Percentiles rank a stretch among this genome's conserved stretches.
These are phyloP conservation scores for Acrobasis repandana DNA, from an alignment of 2,888 invertebrate genomes.

Conservation along the genomic window DNA sequence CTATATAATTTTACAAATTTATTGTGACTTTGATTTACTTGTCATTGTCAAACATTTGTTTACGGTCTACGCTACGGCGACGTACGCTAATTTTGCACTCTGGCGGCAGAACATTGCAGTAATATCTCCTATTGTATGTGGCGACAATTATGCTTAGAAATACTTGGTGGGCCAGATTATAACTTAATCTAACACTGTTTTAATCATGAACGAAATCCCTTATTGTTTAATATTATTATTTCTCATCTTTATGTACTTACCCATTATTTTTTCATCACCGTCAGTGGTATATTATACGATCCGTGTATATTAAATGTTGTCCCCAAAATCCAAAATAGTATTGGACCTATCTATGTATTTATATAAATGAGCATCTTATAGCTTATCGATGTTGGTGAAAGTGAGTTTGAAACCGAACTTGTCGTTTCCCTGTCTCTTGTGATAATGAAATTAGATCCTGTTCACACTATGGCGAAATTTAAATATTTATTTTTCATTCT, in stretches of 20 bases:
- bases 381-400: slow-evolving; percentile 21
- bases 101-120: too few relatives aligned
- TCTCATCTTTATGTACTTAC: background rate
- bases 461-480: slow-evolving; percentile 4
- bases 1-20: too few relatives aligned
- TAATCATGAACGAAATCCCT: slow-evolving; percentile 7
- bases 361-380: slow-evolving; percentile 5
- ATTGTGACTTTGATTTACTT: too few relatives aligned
- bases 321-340: slow-evolving; percentile 3
- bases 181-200: background rate
- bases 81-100: too few relatives aligned
- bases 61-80: too few relatives aligned
- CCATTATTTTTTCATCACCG: background rate
- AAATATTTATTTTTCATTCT: background rate
- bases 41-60: too few relatives aligned
- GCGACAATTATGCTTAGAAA: too few relatives aligned
- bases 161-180: too few relatives aligned
- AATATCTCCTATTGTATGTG: too few relatives aligned
- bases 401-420: background rate
- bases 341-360: slow-evolving; percentile 14
- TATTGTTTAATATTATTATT: background rate
- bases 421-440: background rate
- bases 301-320: background rate
- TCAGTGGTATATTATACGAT: background rate
- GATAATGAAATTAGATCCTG: background rate